These are phyloP conservation scores for Gonocerus acuteangulatus DNA, from an alignment of 2,888 invertebrate species.

Conservation along the genomic window DNA sequence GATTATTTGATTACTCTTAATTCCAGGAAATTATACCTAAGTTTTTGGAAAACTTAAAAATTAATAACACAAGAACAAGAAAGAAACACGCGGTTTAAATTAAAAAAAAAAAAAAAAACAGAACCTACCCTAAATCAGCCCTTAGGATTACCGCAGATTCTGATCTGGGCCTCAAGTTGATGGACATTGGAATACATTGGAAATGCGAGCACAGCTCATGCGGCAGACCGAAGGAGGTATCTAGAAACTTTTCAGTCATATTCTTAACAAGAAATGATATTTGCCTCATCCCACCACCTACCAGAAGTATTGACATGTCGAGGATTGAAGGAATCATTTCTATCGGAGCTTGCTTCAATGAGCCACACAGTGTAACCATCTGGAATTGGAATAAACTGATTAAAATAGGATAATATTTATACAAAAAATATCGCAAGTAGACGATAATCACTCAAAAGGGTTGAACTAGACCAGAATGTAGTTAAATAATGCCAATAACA, in stretches of 20 bases:
- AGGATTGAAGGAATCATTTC: conserved; percentile 30
- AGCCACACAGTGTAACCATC: conserved; percentile 27
- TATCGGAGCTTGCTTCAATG: conserved; percentile 25
- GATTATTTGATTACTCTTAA: background rate
- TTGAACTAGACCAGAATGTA: too few species aligned
- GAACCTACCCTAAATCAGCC: conserved; percentile 17
- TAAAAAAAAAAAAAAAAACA: too few species aligned
- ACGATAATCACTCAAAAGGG: too few species aligned
- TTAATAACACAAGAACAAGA: too few species aligned
- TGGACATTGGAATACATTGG: background rate
- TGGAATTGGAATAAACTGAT: too few species aligned
- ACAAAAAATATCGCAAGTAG: too few species aligned
- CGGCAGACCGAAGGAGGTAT: conserved; percentile 26
- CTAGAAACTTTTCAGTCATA: conserved; percentile 23
- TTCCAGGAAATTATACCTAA: too few species aligned
- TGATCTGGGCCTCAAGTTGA: conserved; percentile 21
- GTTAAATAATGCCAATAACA: too few species aligned
- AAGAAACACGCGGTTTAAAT: too few species aligned
- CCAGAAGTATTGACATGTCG: conserved; percentile 31
- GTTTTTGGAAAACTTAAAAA: too few species aligned
- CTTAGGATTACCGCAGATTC: conserved; percentile 2
- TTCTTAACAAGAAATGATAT: conserved; percentile 28
- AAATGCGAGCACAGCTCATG: conserved; percentile 26
- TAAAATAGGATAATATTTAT: too few species aligned
- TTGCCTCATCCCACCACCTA: conserved; percentile 30